Conservation (phyloP, 2,888 invertebrate species). For the Cabera pusaria region DNA sequence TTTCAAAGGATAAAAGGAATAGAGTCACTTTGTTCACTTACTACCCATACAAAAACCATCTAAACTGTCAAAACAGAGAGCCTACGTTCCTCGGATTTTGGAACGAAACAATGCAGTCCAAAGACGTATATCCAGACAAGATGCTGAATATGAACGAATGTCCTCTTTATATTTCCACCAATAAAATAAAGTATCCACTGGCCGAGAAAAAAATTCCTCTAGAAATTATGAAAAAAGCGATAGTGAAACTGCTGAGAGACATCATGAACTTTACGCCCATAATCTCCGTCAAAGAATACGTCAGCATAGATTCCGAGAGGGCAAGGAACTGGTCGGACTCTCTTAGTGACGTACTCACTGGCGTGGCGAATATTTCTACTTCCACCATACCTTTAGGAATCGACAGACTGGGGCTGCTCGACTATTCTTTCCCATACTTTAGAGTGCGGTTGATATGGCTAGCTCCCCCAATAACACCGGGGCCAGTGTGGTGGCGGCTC, state of each 20-base stretch:
- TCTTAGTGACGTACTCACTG: slow-evolving; percentile 57
- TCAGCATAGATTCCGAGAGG: slow-evolving; percentile 58
- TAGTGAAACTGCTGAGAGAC: slow-evolving; percentile 50
- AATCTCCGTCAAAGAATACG: slow-evolving; percentile 52
- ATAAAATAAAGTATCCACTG: slow-evolving; percentile 53
- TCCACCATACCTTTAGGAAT: slow-evolving; percentile 58
- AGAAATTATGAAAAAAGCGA: slow-evolving; percentile 54
- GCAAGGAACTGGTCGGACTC: slow-evolving; percentile 64
- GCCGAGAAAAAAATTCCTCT: slow-evolving; percentile 55
- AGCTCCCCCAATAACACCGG: slow-evolving; percentile 54
- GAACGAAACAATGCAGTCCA: slow-evolving; percentile 30
- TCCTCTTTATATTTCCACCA: slow-evolving; percentile 63
- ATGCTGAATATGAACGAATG: slow-evolving; percentile 61
- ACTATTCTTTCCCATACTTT: slow-evolving; percentile 61
- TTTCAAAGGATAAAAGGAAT: slow-evolving; percentile 39
- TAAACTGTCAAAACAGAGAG: slow-evolving; percentile 53
- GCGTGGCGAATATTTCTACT: slow-evolving; percentile 59
- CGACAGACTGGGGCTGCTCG: slow-evolving; percentile 51
- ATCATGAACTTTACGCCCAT: slow-evolving; percentile 64
- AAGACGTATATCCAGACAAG: slow-evolving; percentile 54
- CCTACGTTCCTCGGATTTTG: slow-evolving; percentile 49
- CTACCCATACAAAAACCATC: slow-evolving; percentile 55
- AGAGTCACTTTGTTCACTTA: slow-evolving; percentile 51
- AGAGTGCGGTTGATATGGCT: slow-evolving; percentile 61
- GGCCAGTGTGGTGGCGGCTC: slow-evolving; percentile 58